These are phyloP conservation scores for Drosophila rhopaloa DNA, from an alignment of 1,140 invertebrate genomes.

Conservation along the genomic window DNA sequence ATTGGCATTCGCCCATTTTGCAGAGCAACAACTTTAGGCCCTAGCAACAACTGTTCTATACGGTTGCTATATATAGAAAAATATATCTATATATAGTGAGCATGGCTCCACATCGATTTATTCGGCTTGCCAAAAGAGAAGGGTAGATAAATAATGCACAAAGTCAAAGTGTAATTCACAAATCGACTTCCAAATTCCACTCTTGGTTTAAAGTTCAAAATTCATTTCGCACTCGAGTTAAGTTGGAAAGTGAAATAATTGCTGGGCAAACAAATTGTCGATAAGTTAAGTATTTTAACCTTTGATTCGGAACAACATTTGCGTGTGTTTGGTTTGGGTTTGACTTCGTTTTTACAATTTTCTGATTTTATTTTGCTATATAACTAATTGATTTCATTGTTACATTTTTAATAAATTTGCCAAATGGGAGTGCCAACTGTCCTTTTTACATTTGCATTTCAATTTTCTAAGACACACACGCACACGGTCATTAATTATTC, in stretches of 20 bases:
- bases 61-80: conserved; percentile 7
- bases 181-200: conserved; percentile 3
- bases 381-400: not conserved
- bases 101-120: conserved; percentile 9
- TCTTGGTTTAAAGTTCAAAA: conserved; percentile 28
- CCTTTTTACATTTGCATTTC: conserved; percentile 15
- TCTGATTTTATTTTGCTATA: not conserved
- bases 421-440: conserved; percentile 5
- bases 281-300: conserved; percentile 22
- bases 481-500: conserved; percentile 60
- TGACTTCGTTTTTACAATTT: not conserved
- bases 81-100: not conserved
- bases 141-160: conserved; percentile 9
- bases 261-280: conserved; percentile 26
- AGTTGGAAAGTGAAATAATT: conserved; percentile 34
- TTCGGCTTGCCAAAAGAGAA: not conserved
- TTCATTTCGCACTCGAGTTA: conserved; percentile 22
- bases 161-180: conserved; percentile 8
- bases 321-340: not conserved
- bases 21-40: conserved; percentile 1
- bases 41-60: conserved; percentile 5
- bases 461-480: conserved; percentile 33
- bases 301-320: conserved; percentile 16
- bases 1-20: conserved; percentile 11
- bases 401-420: conserved; percentile 2